Percentiles rank a stretch among this genome's conserved stretches.
Conservation (phyloP, 2,888 invertebrate species). For the Pharmacophagus antenor region DNA sequence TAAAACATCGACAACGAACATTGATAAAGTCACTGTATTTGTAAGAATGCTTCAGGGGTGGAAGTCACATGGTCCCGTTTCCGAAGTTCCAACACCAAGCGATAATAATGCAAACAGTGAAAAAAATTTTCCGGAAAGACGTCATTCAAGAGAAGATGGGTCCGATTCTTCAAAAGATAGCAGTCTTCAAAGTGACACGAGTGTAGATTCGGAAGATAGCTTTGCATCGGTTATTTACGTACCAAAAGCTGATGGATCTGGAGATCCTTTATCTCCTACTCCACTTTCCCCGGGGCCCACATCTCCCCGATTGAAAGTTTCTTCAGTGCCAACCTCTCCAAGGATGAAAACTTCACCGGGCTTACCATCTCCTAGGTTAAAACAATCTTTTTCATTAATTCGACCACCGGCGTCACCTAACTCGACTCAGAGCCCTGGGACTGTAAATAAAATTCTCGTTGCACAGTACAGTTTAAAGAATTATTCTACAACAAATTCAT, state of each 20-base stretch:
- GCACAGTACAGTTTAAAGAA: slow-evolving; percentile 81
- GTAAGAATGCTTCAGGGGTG: slow-evolving; percentile 92
- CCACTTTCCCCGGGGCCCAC: slow-evolving; percentile 83
- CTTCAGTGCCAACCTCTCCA: slow-evolving; percentile 89
- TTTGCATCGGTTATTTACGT: slow-evolving; percentile 96
- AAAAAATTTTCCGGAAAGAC: slow-evolving; percentile 81
- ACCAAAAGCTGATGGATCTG: slow-evolving; percentile 87
- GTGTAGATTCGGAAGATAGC: slow-evolving; percentile 96
- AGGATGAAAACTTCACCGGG: slow-evolving; percentile 86
- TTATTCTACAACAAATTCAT: slow-evolving; percentile 61
- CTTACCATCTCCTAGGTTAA: slow-evolving; percentile 83
- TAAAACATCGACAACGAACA: slow-evolving; percentile 90
- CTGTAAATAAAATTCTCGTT: slow-evolving; percentile 79
- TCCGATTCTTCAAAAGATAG: slow-evolving; percentile 94
- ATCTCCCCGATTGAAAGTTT: slow-evolving; percentile 82
- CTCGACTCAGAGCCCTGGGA: slow-evolving; percentile 72
- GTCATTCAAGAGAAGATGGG: slow-evolving; percentile 92
- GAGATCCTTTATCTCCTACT: slow-evolving; percentile 81
- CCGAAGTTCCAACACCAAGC: slow-evolving; percentile 68
- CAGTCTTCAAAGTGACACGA: slow-evolving; percentile 95
- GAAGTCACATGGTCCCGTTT: slow-evolving; percentile 81
- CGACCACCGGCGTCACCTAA: slow-evolving; percentile 82
- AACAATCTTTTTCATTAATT: slow-evolving; percentile 83
- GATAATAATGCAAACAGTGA: slow-evolving; percentile 71
- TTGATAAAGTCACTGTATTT: slow-evolving; percentile 91